These are phyloP conservation scores for Amblyjoppa fuscipennis DNA, from an alignment of 2,888 invertebrate species.

Conservation along the genomic window DNA sequence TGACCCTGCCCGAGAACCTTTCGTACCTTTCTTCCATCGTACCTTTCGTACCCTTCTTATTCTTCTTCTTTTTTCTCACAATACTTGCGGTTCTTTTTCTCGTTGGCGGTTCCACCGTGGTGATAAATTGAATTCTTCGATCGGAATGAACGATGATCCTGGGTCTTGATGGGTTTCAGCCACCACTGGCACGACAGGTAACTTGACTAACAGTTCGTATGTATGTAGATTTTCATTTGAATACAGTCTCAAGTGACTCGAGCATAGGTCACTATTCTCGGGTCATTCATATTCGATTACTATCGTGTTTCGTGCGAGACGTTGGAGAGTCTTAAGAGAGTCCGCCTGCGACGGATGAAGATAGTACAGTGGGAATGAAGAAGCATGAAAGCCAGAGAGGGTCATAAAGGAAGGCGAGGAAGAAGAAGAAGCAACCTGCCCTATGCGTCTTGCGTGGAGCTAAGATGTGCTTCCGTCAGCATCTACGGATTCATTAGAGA, in stretches of 20 bases:
- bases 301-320: slow-evolving; percentile 46
- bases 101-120: slow-evolving; percentile 1
- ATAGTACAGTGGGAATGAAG: slow-evolving; percentile 30
- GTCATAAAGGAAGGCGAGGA: slow-evolving; percentile 49
- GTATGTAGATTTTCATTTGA: slow-evolving; percentile 56
- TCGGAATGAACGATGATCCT: slow-evolving; percentile 26
- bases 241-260: slow-evolving; percentile 60
- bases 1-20: slow-evolving; percentile 61
- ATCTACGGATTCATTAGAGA: slow-evolving; percentile 84
- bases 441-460: slow-evolving; percentile 78
- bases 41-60: slow-evolving; percentile 3
- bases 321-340: slow-evolving; percentile 31
- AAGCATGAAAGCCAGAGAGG: slow-evolving; percentile 38
- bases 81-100: slow-evolving; percentile 26
- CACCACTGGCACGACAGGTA: slow-evolving; percentile 48
- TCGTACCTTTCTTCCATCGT: slow-evolving; percentile 25
- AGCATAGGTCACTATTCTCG: slow-evolving; percentile 52
- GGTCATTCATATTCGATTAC: slow-evolving; percentile 68
- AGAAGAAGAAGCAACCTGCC: slow-evolving; percentile 76
- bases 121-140: slow-evolving; percentile 58
- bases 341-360: slow-evolving; percentile 38
- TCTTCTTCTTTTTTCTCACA: slow-evolving; percentile 15
- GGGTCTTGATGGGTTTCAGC: slow-evolving; percentile 43
- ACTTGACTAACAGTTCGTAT: slow-evolving; percentile 38
- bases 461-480: slow-evolving; percentile 81